Evolutionary conservation across 2,797 vertebrate genomes (phyloP), one percentile per base, ranked within the genome.

Genomic region (Platyrinchus mystaceus): DNA sequence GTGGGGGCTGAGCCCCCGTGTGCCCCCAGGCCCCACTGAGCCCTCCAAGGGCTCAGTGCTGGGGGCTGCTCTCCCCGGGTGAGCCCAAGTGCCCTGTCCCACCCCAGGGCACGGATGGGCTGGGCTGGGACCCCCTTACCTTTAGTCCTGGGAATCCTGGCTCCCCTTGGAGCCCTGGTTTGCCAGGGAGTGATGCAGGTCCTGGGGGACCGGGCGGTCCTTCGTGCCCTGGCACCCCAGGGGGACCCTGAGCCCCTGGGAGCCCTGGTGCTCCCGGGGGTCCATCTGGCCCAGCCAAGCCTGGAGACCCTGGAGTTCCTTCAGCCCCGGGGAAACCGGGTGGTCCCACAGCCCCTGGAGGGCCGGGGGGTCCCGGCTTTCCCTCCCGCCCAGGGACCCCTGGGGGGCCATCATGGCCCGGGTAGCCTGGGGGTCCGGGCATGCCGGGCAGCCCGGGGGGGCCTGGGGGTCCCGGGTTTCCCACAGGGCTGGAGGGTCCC

Each of bases 271-370:
- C 27, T 49, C 96, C 97, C 0, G 93, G 96, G 59, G 89, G 63
- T 77, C 96, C 96, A 0, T 96, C 92, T 22, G 92, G 78, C 2
- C 97, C 97, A 24, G 85, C 71, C 1, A 32, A 88, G 28, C 97
- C 97, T 76, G 95, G 93, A 82, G 96, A 79, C 12, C 97, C 97
- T 5, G 62, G 92, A 58, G 87, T 68, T 32, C 97, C 97, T 63
- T 93, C 80, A 13, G 85, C 37, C 23, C 97, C 96, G 2, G 95
- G 91, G 50, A 96, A 83, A 23, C 96, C 96, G 0, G 93, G 95
- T 12, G 96, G 92, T 8, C 97, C 95, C 67, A 93, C 59, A 10
- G 89, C 20, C 32, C 97, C 97, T 0, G 70, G 58, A 17, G 93
- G 83, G 6, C 96, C 97, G 0, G 96, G 81, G 10, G 90, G 83